Evolutionary conservation across 2,888 invertebrate genomes (phyloP).

Genomic region (Scaptomyza reducta): DNA sequence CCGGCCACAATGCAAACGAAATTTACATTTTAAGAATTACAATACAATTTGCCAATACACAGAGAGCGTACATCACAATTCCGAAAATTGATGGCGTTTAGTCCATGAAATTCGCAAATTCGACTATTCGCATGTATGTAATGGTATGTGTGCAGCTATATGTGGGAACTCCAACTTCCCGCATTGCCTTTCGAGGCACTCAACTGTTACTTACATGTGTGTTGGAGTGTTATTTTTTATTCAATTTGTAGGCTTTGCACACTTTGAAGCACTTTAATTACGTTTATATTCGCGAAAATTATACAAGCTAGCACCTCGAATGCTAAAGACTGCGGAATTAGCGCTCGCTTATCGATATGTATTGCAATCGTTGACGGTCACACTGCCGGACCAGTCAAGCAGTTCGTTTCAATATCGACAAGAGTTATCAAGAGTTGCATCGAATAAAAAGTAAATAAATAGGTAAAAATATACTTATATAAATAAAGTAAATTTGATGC

Average conservation of each 20-base stretch:
- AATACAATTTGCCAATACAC: slow-evolving; percentile 33
- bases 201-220: slow-evolving; percentile 33
- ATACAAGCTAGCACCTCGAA: slow-evolving; percentile 47
- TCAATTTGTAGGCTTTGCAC: slow-evolving; percentile 2
- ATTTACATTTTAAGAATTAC: slow-evolving; percentile 32
- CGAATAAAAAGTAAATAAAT: neutral
- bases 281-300: slow-evolving; percentile 46
- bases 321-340: slow-evolving; percentile 40
- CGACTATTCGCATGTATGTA: slow-evolving; percentile 45
- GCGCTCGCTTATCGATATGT: slow-evolving; percentile 42
- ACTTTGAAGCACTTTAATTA: slow-evolving; percentile 26
- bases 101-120: slow-evolving; percentile 59
- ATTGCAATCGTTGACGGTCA: slow-evolving; percentile 19
- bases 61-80: slow-evolving; percentile 21
- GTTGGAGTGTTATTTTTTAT: slow-evolving; percentile 11
- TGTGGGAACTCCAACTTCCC: neutral
- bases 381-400: slow-evolving; percentile 1
- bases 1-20: slow-evolving; percentile 54
- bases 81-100: slow-evolving; percentile 43
- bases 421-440: neutral
- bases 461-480: neutral
- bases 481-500: neutral
- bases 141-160: slow-evolving; percentile 15
- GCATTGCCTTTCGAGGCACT: neutral
- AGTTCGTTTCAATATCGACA: slow-evolving; percentile 11